Conservation (phyloP, 1,140 invertebrate species). For the Heliothis subflexa region DNA sequence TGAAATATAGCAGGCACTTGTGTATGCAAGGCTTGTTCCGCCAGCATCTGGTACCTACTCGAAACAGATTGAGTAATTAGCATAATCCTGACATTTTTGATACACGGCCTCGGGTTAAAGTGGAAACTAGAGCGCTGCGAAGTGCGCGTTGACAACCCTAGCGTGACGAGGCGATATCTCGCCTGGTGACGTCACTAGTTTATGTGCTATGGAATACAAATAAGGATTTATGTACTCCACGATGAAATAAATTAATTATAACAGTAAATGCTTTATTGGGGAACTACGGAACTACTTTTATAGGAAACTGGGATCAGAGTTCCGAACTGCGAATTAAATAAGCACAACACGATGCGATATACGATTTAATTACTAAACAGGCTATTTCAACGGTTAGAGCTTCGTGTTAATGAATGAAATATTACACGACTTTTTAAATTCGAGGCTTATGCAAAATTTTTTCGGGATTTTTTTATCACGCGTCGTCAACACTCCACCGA, state of each 20-base stretch:
- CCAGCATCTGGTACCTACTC: constrained; percentile 35
- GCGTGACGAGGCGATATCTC: constrained; percentile 26
- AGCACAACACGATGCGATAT: not conserved
- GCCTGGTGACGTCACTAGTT: constrained; percentile 17
- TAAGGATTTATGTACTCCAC: constrained; percentile 26
- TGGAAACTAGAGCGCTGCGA: constrained; percentile 31
- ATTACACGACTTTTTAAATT: not conserved
- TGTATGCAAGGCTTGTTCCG: constrained; percentile 33
- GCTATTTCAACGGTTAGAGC: not conserved
- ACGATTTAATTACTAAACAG: constrained; percentile 2
- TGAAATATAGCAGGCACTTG: constrained; percentile 16
- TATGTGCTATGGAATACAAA: constrained; percentile 33
- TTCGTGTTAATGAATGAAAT: not conserved
- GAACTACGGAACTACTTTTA: not conserved
- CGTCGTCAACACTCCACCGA: not conserved
- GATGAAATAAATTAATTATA: constrained; percentile 39
- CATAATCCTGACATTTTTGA: constrained; percentile 47
- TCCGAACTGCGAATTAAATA: not conserved
- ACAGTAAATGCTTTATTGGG: constrained; percentile 27
- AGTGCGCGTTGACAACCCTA: constrained; percentile 29
- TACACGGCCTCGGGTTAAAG: constrained; percentile 26
- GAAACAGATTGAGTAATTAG: constrained; percentile 45
- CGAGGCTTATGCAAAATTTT: no score
- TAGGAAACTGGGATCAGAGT: not conserved
- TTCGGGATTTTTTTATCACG: not conserved